A percentile compares a stretch with the other conserved stretches of the same genome.
Evolutionary conservation across 2,888 invertebrate species (phyloP).

Genomic region (Lochmaea crataegi): DNA sequence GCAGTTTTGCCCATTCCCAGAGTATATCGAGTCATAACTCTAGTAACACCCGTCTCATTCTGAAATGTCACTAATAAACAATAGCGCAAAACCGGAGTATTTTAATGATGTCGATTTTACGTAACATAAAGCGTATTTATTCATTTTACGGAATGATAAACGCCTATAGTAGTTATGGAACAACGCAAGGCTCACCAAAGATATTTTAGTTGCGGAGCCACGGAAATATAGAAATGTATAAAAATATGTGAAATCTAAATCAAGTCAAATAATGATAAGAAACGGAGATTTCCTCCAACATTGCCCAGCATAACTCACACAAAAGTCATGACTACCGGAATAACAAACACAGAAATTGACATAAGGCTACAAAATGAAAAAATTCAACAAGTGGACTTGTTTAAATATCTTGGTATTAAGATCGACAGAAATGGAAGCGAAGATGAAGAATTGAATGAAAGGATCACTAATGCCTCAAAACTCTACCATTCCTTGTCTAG

Average conservation of each 20-base stretch:
- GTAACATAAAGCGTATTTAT: conserved; percentile 37
- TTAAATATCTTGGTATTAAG: too few species aligned
- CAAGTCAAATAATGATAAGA: not conserved
- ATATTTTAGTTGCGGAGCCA: conserved; percentile 13
- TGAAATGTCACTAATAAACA: conserved; percentile 39
- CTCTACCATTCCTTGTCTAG: too few species aligned
- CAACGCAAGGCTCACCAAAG: conserved; percentile 7
- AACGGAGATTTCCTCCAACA: not conserved
- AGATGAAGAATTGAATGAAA: too few species aligned
- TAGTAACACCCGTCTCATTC: conserved; percentile 26
- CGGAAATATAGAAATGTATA: too few species aligned
- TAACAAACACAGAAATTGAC: too few species aligned
- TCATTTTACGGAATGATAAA: conserved; percentile 40
- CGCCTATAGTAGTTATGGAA: conserved; percentile 29
- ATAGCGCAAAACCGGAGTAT: conserved; percentile 36
- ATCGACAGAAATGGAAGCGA: too few species aligned
- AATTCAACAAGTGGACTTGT: too few species aligned
- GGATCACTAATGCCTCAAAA: too few species aligned
- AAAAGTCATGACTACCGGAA: too few species aligned
- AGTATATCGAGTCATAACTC: conserved; percentile 27
- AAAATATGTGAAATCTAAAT: not conserved
- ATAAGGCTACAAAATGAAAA: too few species aligned
- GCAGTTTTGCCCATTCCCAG: conserved; percentile 13
- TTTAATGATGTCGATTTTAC: conserved; percentile 43
- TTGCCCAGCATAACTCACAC: too few species aligned